Base-by-base conservation (phyloP, 2,888 invertebrate genomes). In the Argynnis bischoffii region DNA sequence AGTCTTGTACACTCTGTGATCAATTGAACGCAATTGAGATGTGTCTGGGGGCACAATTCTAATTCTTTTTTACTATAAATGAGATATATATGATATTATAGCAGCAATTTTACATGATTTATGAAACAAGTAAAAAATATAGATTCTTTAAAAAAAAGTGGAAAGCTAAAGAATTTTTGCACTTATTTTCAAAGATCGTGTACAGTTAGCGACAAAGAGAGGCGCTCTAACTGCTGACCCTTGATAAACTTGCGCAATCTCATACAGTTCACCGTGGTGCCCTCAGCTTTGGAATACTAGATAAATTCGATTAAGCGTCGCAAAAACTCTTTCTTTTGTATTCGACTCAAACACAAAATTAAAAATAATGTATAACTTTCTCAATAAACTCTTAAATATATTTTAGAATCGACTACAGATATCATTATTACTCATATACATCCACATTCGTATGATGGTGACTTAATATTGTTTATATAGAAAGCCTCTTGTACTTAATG, bases 1-100 rank as follows among this genome's bases (percentile, higher is more conserved):
- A 77, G 76, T 77, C 73, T 76, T 72, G 78, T 78, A 70, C 80
- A 81, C 83, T 82, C 81, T 80, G 81, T 78, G 78, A 84, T 81
- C 87, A 88, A 90, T 90, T 90, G 88, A 79, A 76, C 72, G 77
- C 86, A 86, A 89, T 89, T 89, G 88, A 79, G 78, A 74, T 41
- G 81, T 79, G 78, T 76, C 76, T 76, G 78, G 75, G 74, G 74
- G 72, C 67, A 67, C 21, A 48, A 65, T 47, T 59, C 41, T 41
- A 67, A 64, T 65, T 67, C 50, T 55, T 63, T 57, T 57, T 57
- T 66, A 66, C 48, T 48, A 56, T 50, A n/a, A 56, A 51, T 41
- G 21, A 18, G 41, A 14, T 55, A 21, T 26, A 26, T 26, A 14
- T 31, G 2, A 18, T 6, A 21, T 13, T 26, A 55, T 55, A 55